Percentiles rank a stretch among this genome's conserved stretches.
Evolutionary conservation across 2,113 vertebrate genomes (phyloP).

Genomic region (Amphiprion ocellaris): DNA sequence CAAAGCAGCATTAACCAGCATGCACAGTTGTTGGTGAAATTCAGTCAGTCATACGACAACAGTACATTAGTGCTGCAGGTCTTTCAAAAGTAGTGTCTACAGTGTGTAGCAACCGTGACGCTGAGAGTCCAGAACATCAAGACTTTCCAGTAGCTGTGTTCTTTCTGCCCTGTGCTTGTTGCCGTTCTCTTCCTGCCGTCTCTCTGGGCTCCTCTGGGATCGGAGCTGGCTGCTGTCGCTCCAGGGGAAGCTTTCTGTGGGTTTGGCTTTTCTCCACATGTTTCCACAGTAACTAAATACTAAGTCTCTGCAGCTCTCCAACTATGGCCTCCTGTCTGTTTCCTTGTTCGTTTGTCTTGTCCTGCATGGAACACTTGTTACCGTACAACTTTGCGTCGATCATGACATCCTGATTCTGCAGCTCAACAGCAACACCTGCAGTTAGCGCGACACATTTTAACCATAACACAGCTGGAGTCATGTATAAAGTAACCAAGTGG

Average conservation of each 20-base stretch:
- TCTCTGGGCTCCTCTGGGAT: conserved; percentile 8
- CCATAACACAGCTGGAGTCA: neutral
- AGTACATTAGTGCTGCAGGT: neutral
- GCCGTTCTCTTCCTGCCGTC: neutral
- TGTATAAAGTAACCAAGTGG: neutral
- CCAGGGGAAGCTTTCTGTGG: neutral
- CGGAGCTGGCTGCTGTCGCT: neutral
- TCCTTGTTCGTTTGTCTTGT: neutral
- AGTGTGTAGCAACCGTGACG: neutral
- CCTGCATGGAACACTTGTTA: conserved; percentile 45
- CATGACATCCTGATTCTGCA: conserved; percentile 26
- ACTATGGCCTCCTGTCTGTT: conserved; percentile 3
- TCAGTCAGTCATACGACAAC: no score
- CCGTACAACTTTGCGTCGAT: neutral
- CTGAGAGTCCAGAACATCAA: neutral
- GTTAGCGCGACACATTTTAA: conserved; percentile 5
- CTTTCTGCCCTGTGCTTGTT: conserved; percentile 7
- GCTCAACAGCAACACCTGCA: neutral
- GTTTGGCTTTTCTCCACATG: conserved; percentile 29
- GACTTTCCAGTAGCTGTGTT: neutral
- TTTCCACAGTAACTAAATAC: conserved; percentile 17
- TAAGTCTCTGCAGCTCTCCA: conserved; percentile 8
- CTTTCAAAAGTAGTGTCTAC: neutral
- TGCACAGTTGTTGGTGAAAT: neutral
- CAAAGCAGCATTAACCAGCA: neutral